Conservation (phyloP, 2,888 invertebrate species). For the Chalcosyrphus nemorum region DNA sequence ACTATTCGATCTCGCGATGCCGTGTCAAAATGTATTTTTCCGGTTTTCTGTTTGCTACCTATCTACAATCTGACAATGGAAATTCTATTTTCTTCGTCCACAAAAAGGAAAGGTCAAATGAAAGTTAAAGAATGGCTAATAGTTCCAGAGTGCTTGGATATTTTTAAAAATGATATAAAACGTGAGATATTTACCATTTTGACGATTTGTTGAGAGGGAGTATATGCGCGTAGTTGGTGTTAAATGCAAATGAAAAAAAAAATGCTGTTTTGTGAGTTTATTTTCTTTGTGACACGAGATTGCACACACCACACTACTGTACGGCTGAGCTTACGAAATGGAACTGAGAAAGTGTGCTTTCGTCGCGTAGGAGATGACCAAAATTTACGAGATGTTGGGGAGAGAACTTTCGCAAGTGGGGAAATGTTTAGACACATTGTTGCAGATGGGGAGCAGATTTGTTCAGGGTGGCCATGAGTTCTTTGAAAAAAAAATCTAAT, state of each 20-base stretch:
- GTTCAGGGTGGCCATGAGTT: no score
- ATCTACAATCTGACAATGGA: neutral
- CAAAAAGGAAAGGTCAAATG: slow-evolving; percentile 62
- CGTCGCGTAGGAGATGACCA: neutral
- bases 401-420: slow-evolving; percentile 9
- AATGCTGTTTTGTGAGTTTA: slow-evolving; percentile 49
- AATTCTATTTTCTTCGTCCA: slow-evolving; percentile 21
- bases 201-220: neutral
- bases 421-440: slow-evolving; percentile 2
- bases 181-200: slow-evolving; percentile 53
- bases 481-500: no score
- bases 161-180: neutral
- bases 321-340: slow-evolving; percentile 51
- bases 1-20: neutral
- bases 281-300: slow-evolving; percentile 25
- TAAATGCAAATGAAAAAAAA: slow-evolving; percentile 54
- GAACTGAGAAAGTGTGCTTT: slow-evolving; percentile 46
- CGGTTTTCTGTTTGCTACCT: slow-evolving; percentile 38
- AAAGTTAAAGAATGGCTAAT: slow-evolving; percentile 49
- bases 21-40: slow-evolving; percentile 48
- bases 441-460: neutral
- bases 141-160: neutral
- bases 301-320: neutral
- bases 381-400: neutral
- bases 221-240: slow-evolving; percentile 19